Evolutionary conservation across 2,113 vertebrate species (phyloP).

Genomic region (Lycaon pictus): DNA sequence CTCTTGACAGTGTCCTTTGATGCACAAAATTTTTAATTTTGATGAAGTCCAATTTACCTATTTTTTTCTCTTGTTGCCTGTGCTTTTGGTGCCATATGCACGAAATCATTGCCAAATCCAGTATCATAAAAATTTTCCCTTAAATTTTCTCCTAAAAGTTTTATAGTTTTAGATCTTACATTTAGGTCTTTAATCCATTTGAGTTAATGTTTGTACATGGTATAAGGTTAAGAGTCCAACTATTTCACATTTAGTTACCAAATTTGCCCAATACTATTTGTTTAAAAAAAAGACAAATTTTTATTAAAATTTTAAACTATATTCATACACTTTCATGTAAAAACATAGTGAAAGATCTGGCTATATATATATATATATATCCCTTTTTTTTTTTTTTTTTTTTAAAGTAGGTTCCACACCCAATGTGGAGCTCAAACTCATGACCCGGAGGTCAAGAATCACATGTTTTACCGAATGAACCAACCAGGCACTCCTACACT

Average conservation of each 20-base stretch:
- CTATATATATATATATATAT: not conserved
- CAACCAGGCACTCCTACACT: not conserved
- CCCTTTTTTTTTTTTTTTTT: not conserved
- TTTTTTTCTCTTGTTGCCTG: not conserved
- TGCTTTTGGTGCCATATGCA: not conserved
- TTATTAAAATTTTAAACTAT: constrained; percentile 26
- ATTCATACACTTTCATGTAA: not conserved
- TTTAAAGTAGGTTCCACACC: not conserved
- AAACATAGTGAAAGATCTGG: constrained; percentile 3
- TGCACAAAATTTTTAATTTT: constrained; percentile 12
- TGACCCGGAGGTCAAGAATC: not conserved
- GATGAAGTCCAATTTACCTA: not conserved
- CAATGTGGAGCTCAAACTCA: not conserved
- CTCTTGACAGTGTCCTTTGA: constrained; percentile 7
- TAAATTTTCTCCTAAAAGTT: constrained; percentile 24
- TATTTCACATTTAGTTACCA: not conserved
- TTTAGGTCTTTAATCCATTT: constrained; percentile 16
- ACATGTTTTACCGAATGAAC: not conserved
- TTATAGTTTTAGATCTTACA: not conserved
- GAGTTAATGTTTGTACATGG: not conserved
- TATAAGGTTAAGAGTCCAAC: not conserved
- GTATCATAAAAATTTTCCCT: not conserved
- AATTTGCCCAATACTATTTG: constrained; percentile 21
- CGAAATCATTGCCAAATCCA: not conserved
- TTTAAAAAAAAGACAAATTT: constrained; percentile 34